Conservation (phyloP, 1,140 invertebrate genomes). For the Scaptomyza pallida region DNA sequence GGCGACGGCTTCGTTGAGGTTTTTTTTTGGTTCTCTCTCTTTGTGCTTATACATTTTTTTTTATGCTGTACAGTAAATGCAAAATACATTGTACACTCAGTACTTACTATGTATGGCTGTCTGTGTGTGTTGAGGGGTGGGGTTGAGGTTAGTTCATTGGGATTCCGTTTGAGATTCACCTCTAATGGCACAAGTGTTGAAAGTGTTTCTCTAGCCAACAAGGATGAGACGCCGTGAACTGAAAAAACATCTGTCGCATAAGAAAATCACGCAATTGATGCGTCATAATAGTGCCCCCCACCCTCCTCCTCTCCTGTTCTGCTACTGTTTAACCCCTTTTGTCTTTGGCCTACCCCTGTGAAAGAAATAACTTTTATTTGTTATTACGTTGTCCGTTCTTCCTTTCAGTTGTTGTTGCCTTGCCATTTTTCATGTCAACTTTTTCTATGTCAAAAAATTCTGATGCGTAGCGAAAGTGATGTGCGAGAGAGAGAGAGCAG, state of each 20-base stretch:
- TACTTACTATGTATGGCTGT: constrained; percentile 5
- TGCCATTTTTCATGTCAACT: constrained; percentile 61
- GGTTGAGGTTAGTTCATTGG: constrained; percentile 36
- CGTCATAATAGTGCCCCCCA: constrained; percentile 63
- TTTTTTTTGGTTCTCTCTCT: constrained; percentile 19
- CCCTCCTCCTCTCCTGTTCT: not conserved
- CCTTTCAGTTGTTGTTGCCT: constrained; percentile 21
- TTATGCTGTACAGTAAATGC: constrained; percentile 76
- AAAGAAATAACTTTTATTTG: constrained; percentile 38
- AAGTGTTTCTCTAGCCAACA: constrained; percentile 8
- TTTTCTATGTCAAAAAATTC: constrained; percentile 53
- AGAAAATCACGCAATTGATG: constrained; percentile 70
- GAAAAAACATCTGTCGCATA: constrained; percentile 67
- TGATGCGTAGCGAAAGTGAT: constrained; percentile 55
- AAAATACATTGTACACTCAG: constrained; percentile 55
- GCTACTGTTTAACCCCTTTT: constrained; percentile 45
- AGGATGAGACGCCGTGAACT: constrained; percentile 27
- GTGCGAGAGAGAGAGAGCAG: not conserved
- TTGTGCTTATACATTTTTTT: constrained; percentile 31
- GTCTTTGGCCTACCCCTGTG: constrained; percentile 62
- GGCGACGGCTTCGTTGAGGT: constrained; percentile 39
- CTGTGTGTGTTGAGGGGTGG: constrained; percentile 1
- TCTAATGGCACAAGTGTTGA: constrained; percentile 68
- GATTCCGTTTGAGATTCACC: constrained; percentile 55
- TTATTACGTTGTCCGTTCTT: constrained; percentile 18